Conservation (phyloP, 1,140 invertebrate species). For the Aphidius ervi region DNA sequence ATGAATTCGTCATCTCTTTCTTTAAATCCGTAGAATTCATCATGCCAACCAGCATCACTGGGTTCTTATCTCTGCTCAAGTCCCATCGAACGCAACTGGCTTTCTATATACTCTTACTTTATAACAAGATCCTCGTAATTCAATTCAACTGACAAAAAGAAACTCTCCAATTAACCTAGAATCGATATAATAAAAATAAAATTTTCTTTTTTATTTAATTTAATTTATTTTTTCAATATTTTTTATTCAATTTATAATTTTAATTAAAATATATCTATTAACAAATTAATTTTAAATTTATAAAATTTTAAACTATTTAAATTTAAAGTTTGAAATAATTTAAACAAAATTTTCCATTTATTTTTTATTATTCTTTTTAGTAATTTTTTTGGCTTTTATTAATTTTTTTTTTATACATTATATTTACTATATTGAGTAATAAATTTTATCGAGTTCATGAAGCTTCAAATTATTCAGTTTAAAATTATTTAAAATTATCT, state of each 20-base stretch:
- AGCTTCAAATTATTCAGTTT: too few relatives aligned
- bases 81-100: constrained; percentile 13
- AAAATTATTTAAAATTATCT: too few relatives aligned
- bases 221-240: not conserved
- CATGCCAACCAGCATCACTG: not conserved
- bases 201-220: not conserved
- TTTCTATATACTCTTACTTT: constrained; percentile 16
- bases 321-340: too few relatives aligned
- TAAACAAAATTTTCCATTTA: too few relatives aligned
- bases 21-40: constrained; percentile 9
- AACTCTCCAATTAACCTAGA: constrained; percentile 16
- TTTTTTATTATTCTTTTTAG: too few relatives aligned
- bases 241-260: not conserved
- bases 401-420: too few relatives aligned
- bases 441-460: too few relatives aligned
- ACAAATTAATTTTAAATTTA: too few relatives aligned
- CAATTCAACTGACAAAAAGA: constrained; percentile 14
- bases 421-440: too few relatives aligned
- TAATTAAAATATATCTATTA: too few relatives aligned
- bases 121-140: constrained; percentile 11
- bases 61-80: constrained; percentile 10
- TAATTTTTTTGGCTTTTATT: not conserved
- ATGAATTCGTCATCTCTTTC: constrained; percentile 1
- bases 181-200: constrained; percentile 9
- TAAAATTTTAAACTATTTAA: too few relatives aligned